Percentiles rank a stretch among this genome's conserved stretches.
These are phyloP conservation scores for Plagodis dolabraria DNA, from an alignment of 2,888 invertebrate genomes.

Conservation along the genomic window DNA sequence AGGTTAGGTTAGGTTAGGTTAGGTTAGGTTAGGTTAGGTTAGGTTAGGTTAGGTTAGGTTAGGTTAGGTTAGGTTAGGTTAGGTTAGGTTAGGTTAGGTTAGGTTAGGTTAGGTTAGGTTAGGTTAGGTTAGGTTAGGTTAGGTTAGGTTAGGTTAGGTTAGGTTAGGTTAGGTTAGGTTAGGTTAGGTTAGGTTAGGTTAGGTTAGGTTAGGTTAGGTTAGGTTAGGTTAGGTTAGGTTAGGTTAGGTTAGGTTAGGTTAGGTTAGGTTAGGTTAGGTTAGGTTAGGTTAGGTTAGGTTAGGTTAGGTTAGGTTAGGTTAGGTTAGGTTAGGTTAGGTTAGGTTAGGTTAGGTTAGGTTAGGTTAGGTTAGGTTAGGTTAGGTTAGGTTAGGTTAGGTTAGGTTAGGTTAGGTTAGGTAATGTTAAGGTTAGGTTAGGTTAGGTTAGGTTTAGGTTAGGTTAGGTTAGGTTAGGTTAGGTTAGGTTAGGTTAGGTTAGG, in stretches of 20 bases:
- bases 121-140: conserved; percentile 11
- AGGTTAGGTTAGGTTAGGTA: no score
- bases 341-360: no score
- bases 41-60: conserved; percentile 12
- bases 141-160: conserved; percentile 12
- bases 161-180: conserved; percentile 12
- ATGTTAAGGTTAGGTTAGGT: no score
- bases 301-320: no score
- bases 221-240: conserved; percentile 12
- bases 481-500: no score
- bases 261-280: conserved; percentile 11
- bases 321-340: no score
- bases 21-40: conserved; percentile 12
- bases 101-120: conserved; percentile 12
- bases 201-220: conserved; percentile 12
- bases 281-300: conserved; percentile 11
- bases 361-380: no score
- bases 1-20: conserved; percentile 21
- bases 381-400: no score
- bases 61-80: conserved; percentile 11
- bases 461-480: no score
- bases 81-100: conserved; percentile 12
- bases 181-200: conserved; percentile 8
- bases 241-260: conserved; percentile 11
- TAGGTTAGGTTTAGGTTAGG: no score